These are phyloP conservation scores for Pollenia angustigena DNA, from an alignment of 2,888 invertebrate genomes.

Conservation along the genomic window DNA sequence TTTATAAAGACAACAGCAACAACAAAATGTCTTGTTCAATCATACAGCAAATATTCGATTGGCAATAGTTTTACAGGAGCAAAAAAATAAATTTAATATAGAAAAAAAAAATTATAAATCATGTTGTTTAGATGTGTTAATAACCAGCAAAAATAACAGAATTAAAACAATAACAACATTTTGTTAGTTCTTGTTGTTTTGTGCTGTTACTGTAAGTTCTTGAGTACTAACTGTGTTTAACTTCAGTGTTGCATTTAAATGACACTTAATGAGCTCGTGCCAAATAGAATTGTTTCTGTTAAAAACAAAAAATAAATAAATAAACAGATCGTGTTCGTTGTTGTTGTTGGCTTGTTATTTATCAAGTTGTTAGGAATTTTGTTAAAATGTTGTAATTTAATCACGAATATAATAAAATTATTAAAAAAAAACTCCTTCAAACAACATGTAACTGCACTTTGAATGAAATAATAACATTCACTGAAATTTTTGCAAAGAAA, in stretches of 20 bases:
- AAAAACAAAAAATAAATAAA: slow-evolving; percentile 2
- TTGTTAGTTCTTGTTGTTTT: slow-evolving; percentile 12
- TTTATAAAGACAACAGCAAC: slow-evolving; percentile 9
- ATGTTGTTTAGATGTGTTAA: slow-evolving; percentile 66
- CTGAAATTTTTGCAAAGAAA: background rate
- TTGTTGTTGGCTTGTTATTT: slow-evolving; percentile 47
- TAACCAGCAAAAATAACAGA: slow-evolving; percentile 52
- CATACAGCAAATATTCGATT: slow-evolving; percentile 40
- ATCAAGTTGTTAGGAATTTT: slow-evolving; percentile 69
- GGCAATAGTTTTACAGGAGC: slow-evolving; percentile 18
- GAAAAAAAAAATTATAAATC: slow-evolving; percentile 65
- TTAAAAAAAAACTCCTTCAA: slow-evolving; percentile 24
- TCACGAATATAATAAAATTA: slow-evolving; percentile 63
- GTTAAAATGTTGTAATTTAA: slow-evolving; percentile 52
- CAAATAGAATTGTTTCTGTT: slow-evolving; percentile 78
- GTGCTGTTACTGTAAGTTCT: background rate
- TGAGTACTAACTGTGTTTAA: slow-evolving; percentile 41
- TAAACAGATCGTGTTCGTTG: slow-evolving; percentile 68
- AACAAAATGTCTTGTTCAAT: slow-evolving; percentile 51
- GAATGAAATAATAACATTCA: slow-evolving; percentile 16
- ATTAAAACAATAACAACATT: slow-evolving; percentile 37
- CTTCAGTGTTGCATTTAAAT: slow-evolving; percentile 80
- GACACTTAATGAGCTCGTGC: slow-evolving; percentile 83
- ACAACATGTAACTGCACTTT: slow-evolving; percentile 40
- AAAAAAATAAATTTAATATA: slow-evolving; percentile 45